Percentiles rank a stretch among this genome's conserved stretches.
phyloP scores from a whole-genome alignment of 2,113 vertebrate genomes.

The Morone saxatilis region DNA sequence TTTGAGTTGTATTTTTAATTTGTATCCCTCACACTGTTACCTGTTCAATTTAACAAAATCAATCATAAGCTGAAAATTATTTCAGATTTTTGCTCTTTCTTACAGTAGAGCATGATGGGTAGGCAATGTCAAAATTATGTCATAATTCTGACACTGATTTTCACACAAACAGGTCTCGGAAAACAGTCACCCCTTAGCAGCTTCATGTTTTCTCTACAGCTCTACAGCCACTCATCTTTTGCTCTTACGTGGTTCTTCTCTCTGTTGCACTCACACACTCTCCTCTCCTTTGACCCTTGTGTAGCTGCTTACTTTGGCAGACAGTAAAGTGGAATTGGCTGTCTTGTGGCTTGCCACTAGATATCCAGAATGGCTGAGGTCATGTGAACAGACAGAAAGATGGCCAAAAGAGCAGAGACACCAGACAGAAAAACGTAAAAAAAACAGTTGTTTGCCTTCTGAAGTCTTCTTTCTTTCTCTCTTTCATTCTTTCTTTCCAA shows the following conservation, averaged over 20 bases:
- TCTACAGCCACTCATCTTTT: neutral
- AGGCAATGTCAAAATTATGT: neutral
- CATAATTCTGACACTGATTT: neutral
- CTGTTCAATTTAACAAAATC: no score
- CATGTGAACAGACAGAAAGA: conserved; percentile 22
- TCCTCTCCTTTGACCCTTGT: conserved; percentile 14
- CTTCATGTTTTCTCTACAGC: neutral
- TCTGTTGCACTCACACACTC: neutral
- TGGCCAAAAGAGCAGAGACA: conserved; percentile 28
- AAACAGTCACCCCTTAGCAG: neutral
- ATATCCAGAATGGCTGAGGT: conserved; percentile 42
- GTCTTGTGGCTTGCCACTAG: conserved; percentile 31
- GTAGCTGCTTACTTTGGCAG: conserved; percentile 46
- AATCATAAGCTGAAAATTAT: neutral
- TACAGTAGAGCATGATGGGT: neutral
- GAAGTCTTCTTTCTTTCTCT: neutral
- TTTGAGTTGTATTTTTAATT: neutral
- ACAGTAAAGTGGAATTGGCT: conserved; percentile 20
- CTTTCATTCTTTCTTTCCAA: neutral
- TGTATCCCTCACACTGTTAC: no score
- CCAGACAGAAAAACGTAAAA: neutral
- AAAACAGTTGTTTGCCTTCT: neutral
- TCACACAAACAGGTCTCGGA: neutral
- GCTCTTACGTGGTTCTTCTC: neutral
- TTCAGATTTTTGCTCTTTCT: neutral